Base-by-base conservation (phyloP, 2,888 invertebrate genomes). In the Pachliopta kotzebuea region DNA sequence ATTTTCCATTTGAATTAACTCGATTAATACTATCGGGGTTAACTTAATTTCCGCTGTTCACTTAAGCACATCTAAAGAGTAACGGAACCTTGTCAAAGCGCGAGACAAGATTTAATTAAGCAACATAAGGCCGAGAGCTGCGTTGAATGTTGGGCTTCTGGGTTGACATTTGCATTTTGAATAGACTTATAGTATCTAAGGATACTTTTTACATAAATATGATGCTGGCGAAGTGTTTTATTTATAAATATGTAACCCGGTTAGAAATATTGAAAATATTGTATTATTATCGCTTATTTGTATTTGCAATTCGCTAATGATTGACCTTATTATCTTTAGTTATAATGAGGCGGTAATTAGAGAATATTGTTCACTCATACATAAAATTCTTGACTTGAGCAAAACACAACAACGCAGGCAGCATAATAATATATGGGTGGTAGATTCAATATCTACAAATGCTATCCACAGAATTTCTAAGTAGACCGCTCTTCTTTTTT, bases 71-170 rank as follows among this genome's bases (percentile, higher is more conserved):
- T 45, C 53, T 42, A 24, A 53, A 58, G 58, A 49, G 58, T 31
- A 53, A 63, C 63, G 59, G 26, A 58, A 63, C 54, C 55, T 55
- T 63, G 54, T 63, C 58, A 59, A 58, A 54, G 63, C 63, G 29
- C 17, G 63, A 63, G 49, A 63, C 63, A 58, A 63, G 63, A 63
- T 63, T 63, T 63, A 63, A 63, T 63, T 63, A 63, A 63, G 59
- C 31, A 31, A 45, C 54, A 49, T 59, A 31, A 49, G 37, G 49
- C 55, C 54, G 45, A 58, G 63, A 58, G 63, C 63, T 59, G 49
- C 55, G 59, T 49, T 63, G 54, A 55, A 62, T 62, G 56, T 62
- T 57, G 59, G 29, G 59, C 59, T 58, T 49, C 54, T 59, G 58
- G 59, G 29, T 58, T 55, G 45, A 59, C 63, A 59, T 63, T 63